Percentiles rank a stretch among this genome's conserved stretches.
Evolutionary conservation across 2,888 invertebrate species (phyloP).

Genomic region (Dasysyrphus tricinctus): DNA sequence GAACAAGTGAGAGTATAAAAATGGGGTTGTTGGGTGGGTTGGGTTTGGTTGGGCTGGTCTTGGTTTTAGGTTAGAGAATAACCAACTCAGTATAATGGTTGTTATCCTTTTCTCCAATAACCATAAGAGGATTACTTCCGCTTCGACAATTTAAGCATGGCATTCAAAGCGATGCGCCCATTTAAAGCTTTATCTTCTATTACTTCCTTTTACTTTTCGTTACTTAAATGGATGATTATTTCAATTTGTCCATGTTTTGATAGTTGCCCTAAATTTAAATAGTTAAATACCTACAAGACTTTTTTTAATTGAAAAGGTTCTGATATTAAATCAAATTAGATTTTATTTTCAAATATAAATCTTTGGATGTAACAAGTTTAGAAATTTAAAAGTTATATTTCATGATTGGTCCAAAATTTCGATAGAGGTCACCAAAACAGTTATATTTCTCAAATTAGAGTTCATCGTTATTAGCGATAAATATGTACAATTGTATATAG

Average conservation of each 20-base stretch:
- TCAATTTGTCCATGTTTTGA: background rate
- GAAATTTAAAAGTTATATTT: too few relatives aligned
- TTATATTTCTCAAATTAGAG: too few relatives aligned
- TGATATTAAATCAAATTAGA: too few relatives aligned
- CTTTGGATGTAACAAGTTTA: too few relatives aligned
- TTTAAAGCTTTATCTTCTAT: slow-evolving; percentile 33
- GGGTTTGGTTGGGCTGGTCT: background rate
- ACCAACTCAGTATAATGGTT: slow-evolving; percentile 54
- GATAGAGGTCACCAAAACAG: too few relatives aligned
- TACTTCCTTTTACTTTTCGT: slow-evolving; percentile 34
- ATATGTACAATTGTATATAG: too few relatives aligned
- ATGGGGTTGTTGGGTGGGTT: slow-evolving; percentile 45
- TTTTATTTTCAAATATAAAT: too few relatives aligned
- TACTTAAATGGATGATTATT: slow-evolving; percentile 11
- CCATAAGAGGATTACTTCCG: slow-evolving; percentile 73
- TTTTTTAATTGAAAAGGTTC: background rate
- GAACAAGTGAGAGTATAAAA: slow-evolving; percentile 50
- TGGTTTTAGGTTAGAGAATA: slow-evolving; percentile 3
- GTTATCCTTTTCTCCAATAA: slow-evolving; percentile 72
- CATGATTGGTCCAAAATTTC: too few relatives aligned
- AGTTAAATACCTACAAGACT: background rate
- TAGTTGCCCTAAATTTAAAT: background rate
- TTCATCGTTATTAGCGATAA: too few relatives aligned
- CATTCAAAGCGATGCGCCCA: slow-evolving; percentile 60
- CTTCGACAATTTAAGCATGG: slow-evolving; percentile 62